These are phyloP conservation scores for Percopsis transmontana DNA, from an alignment of 2,113 vertebrate species.

Conservation along the genomic window DNA sequence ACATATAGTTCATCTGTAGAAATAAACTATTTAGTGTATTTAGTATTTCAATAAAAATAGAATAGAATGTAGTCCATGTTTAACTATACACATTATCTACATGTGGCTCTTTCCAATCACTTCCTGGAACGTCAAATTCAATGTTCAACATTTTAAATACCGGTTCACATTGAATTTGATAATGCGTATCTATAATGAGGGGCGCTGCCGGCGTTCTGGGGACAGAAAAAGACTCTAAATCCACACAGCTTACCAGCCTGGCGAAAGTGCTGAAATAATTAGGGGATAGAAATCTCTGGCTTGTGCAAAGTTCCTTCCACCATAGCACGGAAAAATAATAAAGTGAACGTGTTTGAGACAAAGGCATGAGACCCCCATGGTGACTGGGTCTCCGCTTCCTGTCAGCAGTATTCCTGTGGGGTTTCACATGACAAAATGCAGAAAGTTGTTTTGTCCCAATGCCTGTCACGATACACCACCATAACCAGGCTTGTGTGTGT, in stretches of 20 bases:
- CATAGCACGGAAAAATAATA: conserved; percentile 78
- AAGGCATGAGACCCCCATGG: conserved; percentile 82
- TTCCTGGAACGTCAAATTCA: conserved; percentile 17
- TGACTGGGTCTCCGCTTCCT: conserved; percentile 83
- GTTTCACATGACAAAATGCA: conserved; percentile 88
- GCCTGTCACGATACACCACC: conserved; percentile 84
- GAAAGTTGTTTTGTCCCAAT: conserved; percentile 86
- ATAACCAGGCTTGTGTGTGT: conserved; percentile 66
- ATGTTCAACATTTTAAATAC: conserved; percentile 1
- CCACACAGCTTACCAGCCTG: conserved; percentile 64
- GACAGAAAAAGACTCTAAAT: conserved; percentile 55
- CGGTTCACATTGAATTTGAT: neutral
- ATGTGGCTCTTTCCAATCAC: conserved; percentile 5
- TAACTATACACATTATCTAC: neutral
- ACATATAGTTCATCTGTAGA: neutral
- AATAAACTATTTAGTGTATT: neutral
- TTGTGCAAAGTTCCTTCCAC: conserved; percentile 83
- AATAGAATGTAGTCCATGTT: neutral
- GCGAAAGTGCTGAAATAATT: conserved; percentile 83
- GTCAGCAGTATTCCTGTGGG: conserved; percentile 85
- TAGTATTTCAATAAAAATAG: neutral
- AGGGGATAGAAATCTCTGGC: conserved; percentile 77
- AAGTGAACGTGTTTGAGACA: conserved; percentile 83
- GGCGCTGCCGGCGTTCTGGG: conserved; percentile 44
- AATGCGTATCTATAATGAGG: conserved; percentile 15